Evolutionary conservation across 2,888 invertebrate genomes (phyloP), one percentile per base, ranked within the genome.

Genomic region (Xylota segnis): DNA sequence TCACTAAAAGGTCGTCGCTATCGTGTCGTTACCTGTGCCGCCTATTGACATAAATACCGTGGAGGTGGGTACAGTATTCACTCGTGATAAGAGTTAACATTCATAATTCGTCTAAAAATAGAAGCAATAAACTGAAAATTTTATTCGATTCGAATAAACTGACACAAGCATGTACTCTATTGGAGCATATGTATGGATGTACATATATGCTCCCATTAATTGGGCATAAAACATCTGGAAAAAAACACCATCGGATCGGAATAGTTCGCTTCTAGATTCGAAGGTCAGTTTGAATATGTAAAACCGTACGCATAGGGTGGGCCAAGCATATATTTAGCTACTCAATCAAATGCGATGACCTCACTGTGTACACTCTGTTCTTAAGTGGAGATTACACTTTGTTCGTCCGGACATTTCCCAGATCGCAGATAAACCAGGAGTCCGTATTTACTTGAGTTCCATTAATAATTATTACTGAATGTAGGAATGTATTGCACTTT

Each of bases 1-100:
- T 12, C 12, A 32, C 12, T 63, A 29, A 29, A 10, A 10, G n/a
- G 9, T 45, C 10, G 32, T 32, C n/a, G 14, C 29, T 32, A 9
- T 50, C 12, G 65, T 50, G 23, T 23, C 12, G 47, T 63, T 47
- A 18, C n/a, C 43, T 43, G 14, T 63, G 47, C 45, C 47, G 47
- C 45, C 47, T 59, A 37, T 27, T 27, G 9, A n/a, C 14, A 45
- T 29, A 43, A 61, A 1, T 23, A 23, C 2, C 9, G 3, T 43
- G 23, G 14, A 16, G n/a, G 5, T 12, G 5, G 12, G 14, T 32
- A 32, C 7, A 6, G 5, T 32, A 32, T 61, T n/a, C 29, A 45
- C 27, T 27, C 4, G 4, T 14, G 43, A 61, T 61, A 61, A 45
- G n/a, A 40, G 40, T 4, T n/a, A 10, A 12, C 9, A 43, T 14